phyloP scores from a whole-genome alignment of 1,140 invertebrate species.

The Heliconius hermathena region DNA sequence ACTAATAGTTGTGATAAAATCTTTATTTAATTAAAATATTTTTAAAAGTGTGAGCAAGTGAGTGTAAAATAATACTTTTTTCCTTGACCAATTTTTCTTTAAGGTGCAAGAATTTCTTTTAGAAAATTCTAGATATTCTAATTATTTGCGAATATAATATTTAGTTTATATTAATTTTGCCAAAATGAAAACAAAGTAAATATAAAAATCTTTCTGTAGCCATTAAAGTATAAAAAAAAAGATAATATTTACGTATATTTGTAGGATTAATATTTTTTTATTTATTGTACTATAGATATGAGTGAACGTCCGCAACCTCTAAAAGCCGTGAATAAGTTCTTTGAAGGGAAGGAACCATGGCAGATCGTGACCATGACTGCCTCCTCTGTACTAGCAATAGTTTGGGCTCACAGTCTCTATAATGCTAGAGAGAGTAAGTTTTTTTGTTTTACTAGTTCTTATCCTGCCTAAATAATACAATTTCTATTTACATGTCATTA shows the following conservation, averaged over 20 bases:
- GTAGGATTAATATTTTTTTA: not conserved
- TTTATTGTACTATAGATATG: constrained; percentile 52
- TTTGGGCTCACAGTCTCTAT: constrained; percentile 88
- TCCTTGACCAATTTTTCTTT: not conserved
- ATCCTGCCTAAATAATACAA: no score
- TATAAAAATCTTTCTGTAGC: not conserved
- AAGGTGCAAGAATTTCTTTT: no score
- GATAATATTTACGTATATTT: not conserved
- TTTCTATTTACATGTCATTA: constrained; percentile 1
- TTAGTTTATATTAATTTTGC: not conserved
- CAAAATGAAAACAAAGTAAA: not conserved
- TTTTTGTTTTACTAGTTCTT: not conserved
- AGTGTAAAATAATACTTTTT: not conserved
- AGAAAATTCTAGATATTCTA: no score
- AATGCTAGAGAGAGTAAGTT: constrained; percentile 88
- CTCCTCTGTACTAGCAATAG: constrained; percentile 84
- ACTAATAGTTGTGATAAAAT: constrained; percentile 9
- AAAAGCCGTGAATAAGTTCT: constrained; percentile 82
- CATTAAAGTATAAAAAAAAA: not conserved
- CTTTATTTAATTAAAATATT: not conserved
- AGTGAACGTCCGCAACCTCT: constrained; percentile 69
- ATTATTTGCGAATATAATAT: not conserved
- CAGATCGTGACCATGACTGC: constrained; percentile 88
- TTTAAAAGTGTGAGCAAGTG: not conserved
- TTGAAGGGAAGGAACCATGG: constrained; percentile 87